A percentile compares a stretch with the other conserved stretches of the same genome.
Evolutionary conservation across 2,888 invertebrate genomes (phyloP).

Genomic region (Habrosyne pyritoides): DNA sequence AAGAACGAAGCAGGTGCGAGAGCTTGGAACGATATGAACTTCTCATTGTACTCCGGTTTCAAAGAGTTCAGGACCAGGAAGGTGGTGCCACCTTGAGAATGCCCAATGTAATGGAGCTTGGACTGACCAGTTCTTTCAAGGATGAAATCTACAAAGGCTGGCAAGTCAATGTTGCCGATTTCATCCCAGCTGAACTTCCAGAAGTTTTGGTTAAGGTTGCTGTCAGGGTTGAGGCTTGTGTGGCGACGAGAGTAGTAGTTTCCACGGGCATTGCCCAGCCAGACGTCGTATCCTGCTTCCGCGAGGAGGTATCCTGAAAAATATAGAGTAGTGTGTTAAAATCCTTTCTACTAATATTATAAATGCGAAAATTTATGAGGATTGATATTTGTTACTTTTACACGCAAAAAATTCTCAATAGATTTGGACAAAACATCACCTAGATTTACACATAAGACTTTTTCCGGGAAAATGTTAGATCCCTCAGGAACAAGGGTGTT

Average conservation of each 20-base stretch:
- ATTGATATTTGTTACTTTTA: neutral
- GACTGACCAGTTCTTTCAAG: conserved; percentile 41
- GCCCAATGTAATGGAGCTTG: conserved; percentile 65
- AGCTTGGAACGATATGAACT: conserved; percentile 64
- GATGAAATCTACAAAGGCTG: conserved; percentile 54
- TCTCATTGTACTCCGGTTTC: conserved; percentile 60
- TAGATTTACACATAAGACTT: no score
- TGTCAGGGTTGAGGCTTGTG: conserved; percentile 43
- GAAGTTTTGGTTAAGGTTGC: conserved; percentile 38
- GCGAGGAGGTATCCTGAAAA: conserved; percentile 71
- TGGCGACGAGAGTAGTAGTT: conserved; percentile 83
- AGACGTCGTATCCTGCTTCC: conserved; percentile 88
- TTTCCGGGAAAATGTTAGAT: no score
- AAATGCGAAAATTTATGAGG: no score
- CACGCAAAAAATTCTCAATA: no score
- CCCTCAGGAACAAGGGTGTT: no score
- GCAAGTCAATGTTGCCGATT: conserved; percentile 57
- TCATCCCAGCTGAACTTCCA: conserved; percentile 68
- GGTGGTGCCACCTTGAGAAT: conserved; percentile 67
- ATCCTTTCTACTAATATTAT: no score
- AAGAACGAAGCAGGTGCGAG: conserved; percentile 66
- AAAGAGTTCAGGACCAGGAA: conserved; percentile 64
- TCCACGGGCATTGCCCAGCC: conserved; percentile 91
- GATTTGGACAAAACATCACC: no score
- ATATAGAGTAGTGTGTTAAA: no score